These are phyloP conservation scores for Cebus imitator DNA, from an alignment of 2,113 vertebrate genomes.

Conservation along the genomic window DNA sequence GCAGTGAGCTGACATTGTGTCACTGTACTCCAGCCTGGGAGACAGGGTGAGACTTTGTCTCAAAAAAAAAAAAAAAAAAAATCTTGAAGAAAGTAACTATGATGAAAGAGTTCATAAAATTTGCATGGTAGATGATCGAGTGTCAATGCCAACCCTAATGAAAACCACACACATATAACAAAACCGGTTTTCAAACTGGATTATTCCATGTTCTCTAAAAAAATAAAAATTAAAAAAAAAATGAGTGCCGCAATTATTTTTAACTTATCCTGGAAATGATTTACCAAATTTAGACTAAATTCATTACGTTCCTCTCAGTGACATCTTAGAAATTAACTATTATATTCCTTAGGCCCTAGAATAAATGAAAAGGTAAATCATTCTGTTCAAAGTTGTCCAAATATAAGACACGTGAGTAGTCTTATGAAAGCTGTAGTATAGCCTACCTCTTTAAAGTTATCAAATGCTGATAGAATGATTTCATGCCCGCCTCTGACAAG, in stretches of 20 bases:
- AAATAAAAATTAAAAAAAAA: background rate
- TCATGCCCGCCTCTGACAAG: constrained; percentile 98
- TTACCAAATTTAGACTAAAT: background rate
- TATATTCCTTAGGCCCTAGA: background rate
- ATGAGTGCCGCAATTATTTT: background rate
- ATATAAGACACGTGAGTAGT: rapidly evolving
- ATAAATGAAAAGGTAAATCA: constrained; percentile 6
- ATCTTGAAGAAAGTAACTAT: background rate
- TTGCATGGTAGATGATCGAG: background rate
- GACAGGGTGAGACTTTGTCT: too few relatives aligned
- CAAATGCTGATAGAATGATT: constrained; percentile 96
- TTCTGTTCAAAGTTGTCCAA: background rate
- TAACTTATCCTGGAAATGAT: constrained; percentile 15
- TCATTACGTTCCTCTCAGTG: background rate
- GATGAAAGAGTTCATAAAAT: constrained; percentile 30
- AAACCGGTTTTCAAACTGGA: background rate
- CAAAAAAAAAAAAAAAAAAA: too few relatives aligned
- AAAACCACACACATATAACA: background rate
- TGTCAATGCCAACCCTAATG: background rate
- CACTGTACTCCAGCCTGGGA: too few relatives aligned
- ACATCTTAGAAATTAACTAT: background rate
- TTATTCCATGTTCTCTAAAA: background rate
- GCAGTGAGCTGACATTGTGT: too few relatives aligned
- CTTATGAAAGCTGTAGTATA: background rate
- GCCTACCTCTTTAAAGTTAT: constrained; percentile 97